Conservation (phyloP, 2,113 vertebrate species). For the Microcebus lehilahytsara region DNA sequence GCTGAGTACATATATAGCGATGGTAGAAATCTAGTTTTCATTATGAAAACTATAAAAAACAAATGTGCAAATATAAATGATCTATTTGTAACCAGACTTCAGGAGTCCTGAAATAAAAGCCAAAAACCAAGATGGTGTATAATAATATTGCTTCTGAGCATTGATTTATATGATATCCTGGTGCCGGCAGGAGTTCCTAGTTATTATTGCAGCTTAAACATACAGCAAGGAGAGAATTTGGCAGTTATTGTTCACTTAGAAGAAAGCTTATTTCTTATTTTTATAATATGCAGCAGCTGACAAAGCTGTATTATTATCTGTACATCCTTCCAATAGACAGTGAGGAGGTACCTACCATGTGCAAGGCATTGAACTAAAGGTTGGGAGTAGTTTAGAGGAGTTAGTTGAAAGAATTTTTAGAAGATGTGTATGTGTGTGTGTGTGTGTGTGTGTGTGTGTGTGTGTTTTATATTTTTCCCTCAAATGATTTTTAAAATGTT, state of each 20-base stretch:
- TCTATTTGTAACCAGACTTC: constrained; percentile 77
- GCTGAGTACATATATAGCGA: not conserved
- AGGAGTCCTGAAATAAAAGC: constrained; percentile 75
- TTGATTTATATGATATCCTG: constrained; percentile 72
- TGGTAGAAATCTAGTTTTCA: constrained; percentile 74
- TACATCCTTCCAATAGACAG: not conserved
- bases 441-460: rapidly evolving
- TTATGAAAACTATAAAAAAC: constrained; percentile 82
- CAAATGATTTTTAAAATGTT: not conserved
- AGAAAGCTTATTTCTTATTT: constrained; percentile 74
- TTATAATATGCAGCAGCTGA: constrained; percentile 59
- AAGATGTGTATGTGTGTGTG: rapidly evolving
- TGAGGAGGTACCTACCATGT: not conserved
- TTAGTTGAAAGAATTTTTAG: not conserved
- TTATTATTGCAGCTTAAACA: constrained; percentile 63
- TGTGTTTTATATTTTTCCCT: not conserved
- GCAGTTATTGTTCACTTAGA: constrained; percentile 76
- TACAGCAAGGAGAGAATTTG: constrained; percentile 21
- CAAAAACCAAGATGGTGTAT: constrained; percentile 75
- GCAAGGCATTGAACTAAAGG: not conserved
- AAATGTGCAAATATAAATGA: constrained; percentile 82
- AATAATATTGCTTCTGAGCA: constrained; percentile 65
- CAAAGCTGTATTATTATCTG: not conserved
- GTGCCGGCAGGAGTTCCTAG: constrained; percentile 10
- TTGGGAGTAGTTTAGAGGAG: not conserved